These are phyloP conservation scores for Anas platyrhynchos DNA, from an alignment of 2,113 vertebrate genomes.

Conservation along the genomic window DNA sequence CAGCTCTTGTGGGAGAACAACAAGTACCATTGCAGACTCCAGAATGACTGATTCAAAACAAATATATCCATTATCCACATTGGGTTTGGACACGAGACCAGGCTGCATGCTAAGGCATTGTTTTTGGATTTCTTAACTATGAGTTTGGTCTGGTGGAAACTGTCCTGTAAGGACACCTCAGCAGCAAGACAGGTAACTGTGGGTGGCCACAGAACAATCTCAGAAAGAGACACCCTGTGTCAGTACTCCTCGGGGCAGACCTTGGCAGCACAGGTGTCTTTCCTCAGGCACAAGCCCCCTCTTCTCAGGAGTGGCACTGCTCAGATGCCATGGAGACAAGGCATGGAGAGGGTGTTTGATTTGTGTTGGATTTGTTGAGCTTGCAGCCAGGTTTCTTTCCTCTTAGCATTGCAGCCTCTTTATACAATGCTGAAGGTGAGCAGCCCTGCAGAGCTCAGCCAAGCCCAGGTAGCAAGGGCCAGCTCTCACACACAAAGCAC, in stretches of 20 bases:
- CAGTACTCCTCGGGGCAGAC: neutral
- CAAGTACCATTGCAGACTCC: neutral
- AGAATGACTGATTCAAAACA: neutral
- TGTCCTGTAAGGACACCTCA: neutral
- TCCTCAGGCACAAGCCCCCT: neutral
- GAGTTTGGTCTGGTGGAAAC: neutral
- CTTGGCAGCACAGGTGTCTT: neutral
- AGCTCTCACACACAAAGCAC: accelerated
- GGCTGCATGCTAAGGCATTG: neutral
- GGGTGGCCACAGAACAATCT: neutral
- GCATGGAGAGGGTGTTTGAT: neutral
- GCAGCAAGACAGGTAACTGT: neutral
- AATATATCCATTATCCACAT: neutral
- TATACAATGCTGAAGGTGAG: accelerated
- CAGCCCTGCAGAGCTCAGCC: neutral
- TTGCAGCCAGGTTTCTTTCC: neutral
- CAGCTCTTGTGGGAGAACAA: neutral
- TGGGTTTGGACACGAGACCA: accelerated
- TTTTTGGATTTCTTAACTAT: neutral
- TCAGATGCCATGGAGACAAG: neutral
- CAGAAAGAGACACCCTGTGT: neutral
- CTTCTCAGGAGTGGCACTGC: neutral
- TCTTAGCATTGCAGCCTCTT: neutral
- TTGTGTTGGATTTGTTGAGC: neutral
- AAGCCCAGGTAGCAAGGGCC: neutral